Evolutionary conservation across 2,113 vertebrate species (phyloP), one percentile per base, ranked within the genome.

Genomic region (Entosphenus tridentatus): DNA sequence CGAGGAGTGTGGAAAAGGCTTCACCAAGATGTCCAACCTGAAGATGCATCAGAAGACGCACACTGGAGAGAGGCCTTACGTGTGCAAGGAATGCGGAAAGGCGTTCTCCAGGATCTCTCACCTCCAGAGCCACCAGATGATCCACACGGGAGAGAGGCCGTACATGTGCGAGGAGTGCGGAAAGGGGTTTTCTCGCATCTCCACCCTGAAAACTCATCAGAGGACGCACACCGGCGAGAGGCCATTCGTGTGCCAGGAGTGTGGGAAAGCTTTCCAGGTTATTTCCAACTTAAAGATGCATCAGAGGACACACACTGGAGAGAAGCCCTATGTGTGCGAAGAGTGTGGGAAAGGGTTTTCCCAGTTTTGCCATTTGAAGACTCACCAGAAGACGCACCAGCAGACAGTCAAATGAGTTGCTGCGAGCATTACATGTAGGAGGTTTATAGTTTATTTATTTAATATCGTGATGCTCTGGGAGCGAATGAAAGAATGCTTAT

Each of bases 1-100:
- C 69, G 71, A 67, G n/a, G 57, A 70, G 21, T 79, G 78, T 71
- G 75, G 74, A 12, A 78, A 77, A 72, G 71, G 70, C 62, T 78
- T 78, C 68, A 77, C 74, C 21, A 72, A 73, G 10, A 77, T 72
- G 39, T 74, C 75, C 57, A 73, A 73, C n/a, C 76, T 78, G 13
- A 73, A 69, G 1, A 75, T 75, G 9, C 77, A 78, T 71, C 75
- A 75, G 68, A 74, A 73, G 72, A 73, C 75, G 67, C 77, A 78
- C 70, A 77, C 76, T 21, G 76, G 73, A 8, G 71, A 73, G 56
- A 78, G 73, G 65, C 75, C 75, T 11, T 76, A 73, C 57, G 69
- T 72, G 67, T 78, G 77, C 68, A 65, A 68, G 0, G 55, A 69
- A 68, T 78, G 76, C 69, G 73, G 70, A 13, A 78, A 78, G 72